Conservation (phyloP, 2,113 vertebrate species). For the Phalacrocorax pelagicus region DNA sequence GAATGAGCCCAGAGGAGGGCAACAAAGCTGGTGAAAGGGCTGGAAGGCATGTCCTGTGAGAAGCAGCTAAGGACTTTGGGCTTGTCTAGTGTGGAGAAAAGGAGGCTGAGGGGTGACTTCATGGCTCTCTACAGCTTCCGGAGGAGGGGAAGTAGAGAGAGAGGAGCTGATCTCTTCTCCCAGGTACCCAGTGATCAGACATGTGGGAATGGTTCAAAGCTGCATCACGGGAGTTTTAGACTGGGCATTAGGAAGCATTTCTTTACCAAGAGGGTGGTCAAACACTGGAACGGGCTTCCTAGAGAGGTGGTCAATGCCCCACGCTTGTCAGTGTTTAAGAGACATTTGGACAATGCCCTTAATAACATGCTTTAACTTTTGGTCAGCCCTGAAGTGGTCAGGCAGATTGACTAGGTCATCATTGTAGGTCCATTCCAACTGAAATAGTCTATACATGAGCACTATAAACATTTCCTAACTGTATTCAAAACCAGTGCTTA, state of each 20-base stretch:
- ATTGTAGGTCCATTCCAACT: neutral
- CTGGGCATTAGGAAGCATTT: neutral
- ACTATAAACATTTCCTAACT: neutral
- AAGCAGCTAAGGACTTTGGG: neutral
- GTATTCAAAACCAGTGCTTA: neutral
- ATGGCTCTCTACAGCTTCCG: neutral
- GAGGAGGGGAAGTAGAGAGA: neutral
- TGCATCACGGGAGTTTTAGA: neutral
- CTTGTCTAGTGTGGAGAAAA: neutral
- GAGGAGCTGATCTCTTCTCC: neutral
- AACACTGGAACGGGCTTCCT: neutral
- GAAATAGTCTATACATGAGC: neutral
- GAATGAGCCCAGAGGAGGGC: neutral
- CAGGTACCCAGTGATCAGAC: neutral
- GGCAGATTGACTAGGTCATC: neutral
- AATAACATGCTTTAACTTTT: neutral
- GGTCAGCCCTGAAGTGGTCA: neutral
- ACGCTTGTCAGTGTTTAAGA: neutral
- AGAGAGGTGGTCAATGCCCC: neutral
- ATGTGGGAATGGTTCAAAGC: neutral
- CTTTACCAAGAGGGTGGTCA: neutral
- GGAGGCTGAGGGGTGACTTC: neutral
- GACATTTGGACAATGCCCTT: neutral
- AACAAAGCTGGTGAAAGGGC: neutral
- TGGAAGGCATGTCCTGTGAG: neutral